Evolutionary conservation across 37 sponge, comb jelly and placozoan genomes (phyloP), one percentile per base, ranked within the genome.

Genomic region (Axinella damicornis): DNA sequence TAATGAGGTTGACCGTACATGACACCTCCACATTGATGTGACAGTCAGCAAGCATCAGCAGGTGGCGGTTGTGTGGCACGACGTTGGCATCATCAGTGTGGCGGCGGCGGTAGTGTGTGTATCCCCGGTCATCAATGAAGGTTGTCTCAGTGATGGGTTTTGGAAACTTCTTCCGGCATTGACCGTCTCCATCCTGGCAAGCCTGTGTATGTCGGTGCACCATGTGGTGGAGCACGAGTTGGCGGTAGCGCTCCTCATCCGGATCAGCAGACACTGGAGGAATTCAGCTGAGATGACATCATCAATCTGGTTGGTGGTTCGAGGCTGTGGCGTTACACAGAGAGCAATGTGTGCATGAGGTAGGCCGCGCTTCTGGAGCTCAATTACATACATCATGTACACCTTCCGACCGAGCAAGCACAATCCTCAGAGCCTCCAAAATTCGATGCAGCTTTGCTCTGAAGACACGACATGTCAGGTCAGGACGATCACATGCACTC

Each of bases 21-120:
- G 21, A 74, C 11, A 41, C 75, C 58, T 74, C 75, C 20, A 74
- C 32, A n/a, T 74, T 74, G 32, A 74, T 25, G 75, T 74, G 75
- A 2, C 21, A 27, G 16, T 25, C 27, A 20, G 18, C 37, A 34
- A 40, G 37, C 58, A 38, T 54, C 14, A 56, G 18, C 12, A 74
- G 75, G 32, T 28, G 19, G 13, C 28, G 58, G 27, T 73, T 73
- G 22, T 73, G 35, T 18, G 73, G 73, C 15, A 40, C 73, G 25
- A 73, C 73, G 21, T n/a, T 53, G 11, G 30, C n/a, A 25, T 73
- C 35, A 28, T 73, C 54, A n/a, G 55, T 55, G 17, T 40, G 14
- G 16, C 73, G 28, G 11, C 73, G 41, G 20, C 73, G 17, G 27
- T 73, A 73, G 6, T 32, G 37, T 16, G 55, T 5, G 24, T 73